phyloP scores from a whole-genome alignment of 2,113 vertebrate genomes.

The Excalfactoria chinensis region DNA sequence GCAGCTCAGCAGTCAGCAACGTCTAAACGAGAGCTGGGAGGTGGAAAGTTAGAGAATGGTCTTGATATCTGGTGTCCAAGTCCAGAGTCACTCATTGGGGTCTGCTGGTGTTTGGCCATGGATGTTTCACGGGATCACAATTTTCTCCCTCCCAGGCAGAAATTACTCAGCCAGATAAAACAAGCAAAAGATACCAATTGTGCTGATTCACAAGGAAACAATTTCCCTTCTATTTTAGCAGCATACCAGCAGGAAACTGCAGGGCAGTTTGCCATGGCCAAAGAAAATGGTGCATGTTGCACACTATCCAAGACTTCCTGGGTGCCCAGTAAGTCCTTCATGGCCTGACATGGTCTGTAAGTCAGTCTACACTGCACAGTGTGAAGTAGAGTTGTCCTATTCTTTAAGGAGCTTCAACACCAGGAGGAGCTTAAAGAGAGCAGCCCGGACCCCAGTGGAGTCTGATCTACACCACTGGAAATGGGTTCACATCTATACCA shows the following conservation, averaged over 20 bases:
- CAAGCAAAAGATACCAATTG: background rate
- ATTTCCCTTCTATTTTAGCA: conserved; percentile 44
- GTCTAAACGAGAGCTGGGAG: background rate
- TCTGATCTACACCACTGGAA: background rate
- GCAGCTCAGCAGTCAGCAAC: background rate
- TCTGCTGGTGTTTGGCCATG: background rate
- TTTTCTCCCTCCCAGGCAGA: background rate
- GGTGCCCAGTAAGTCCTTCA: background rate
- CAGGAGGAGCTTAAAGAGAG: background rate
- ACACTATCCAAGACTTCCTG: background rate
- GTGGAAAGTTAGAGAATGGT: background rate
- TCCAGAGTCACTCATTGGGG: background rate
- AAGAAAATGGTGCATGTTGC: background rate
- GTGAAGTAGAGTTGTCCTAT: background rate
- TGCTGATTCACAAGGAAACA: conserved; percentile 60
- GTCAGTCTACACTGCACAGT: background rate
- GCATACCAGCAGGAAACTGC: background rate
- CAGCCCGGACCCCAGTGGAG: background rate
- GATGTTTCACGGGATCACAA: background rate
- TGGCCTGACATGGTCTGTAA: background rate
- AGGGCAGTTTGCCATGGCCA: background rate
- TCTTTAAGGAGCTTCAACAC: background rate
- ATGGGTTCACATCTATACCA: accelerated
- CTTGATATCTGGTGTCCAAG: background rate
- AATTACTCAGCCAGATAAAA: conserved; percentile 37